These are phyloP conservation scores for Triplophysa rosa DNA, from an alignment of 2,113 vertebrate genomes.

Conservation along the genomic window DNA sequence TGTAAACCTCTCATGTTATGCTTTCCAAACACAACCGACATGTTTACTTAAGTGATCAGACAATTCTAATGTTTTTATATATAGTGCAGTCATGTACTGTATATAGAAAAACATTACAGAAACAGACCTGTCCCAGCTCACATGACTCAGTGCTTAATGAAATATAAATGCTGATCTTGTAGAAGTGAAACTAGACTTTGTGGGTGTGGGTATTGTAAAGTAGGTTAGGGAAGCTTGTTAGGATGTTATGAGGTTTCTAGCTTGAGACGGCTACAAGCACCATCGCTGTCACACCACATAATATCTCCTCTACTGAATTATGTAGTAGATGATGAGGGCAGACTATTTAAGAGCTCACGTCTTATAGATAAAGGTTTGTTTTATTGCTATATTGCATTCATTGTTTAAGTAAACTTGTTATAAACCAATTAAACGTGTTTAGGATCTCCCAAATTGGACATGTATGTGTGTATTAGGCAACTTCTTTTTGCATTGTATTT, in stretches of 20 bases:
- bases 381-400: not conserved
- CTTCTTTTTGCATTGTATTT: too few species aligned
- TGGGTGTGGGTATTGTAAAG: not conserved
- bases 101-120: not conserved
- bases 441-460: too few species aligned
- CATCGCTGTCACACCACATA: conserved; percentile 61
- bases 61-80: not conserved
- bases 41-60: not conserved
- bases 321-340: conserved; percentile 65
- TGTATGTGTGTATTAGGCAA: too few species aligned
- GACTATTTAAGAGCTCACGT: conserved; percentile 56
- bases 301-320: conserved; percentile 66
- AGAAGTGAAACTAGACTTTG: not conserved
- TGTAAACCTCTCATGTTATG: not conserved
- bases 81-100: not conserved
- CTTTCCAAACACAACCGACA: not conserved
- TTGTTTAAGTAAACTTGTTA: too few species aligned
- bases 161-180: conserved; percentile 10
- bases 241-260: conserved; percentile 10
- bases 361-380: not conserved
- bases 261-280: conserved; percentile 18
- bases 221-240: conserved; percentile 20
- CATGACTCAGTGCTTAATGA: not conserved
- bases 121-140: not conserved
- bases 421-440: too few species aligned